A percentile compares a stretch with the other conserved stretches of the same genome.
phyloP scores from a whole-genome alignment of 2,888 invertebrate species.

The Lasioglossum zephyrum region DNA sequence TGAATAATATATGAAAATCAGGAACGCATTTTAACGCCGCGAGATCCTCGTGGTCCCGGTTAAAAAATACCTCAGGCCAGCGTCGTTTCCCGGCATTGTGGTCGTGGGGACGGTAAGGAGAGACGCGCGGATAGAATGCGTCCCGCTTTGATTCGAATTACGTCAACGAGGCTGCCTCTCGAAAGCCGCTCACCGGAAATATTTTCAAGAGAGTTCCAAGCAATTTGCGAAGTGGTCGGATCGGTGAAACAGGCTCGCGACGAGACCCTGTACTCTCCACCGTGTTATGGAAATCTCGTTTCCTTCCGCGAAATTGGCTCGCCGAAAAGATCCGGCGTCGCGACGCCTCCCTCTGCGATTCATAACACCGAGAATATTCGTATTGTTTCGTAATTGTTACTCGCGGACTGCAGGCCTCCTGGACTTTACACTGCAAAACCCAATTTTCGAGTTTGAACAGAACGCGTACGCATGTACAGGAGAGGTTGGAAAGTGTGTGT shows the following conservation, averaged over 20 bases:
- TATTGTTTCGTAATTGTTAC: not conserved
- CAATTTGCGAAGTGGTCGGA: slow-evolving; percentile 28
- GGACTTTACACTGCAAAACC: not conserved
- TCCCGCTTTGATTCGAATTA: slow-evolving; percentile 25
- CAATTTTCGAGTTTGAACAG: not conserved
- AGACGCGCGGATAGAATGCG: not conserved
- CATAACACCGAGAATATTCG: not conserved
- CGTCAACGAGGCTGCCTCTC: slow-evolving; percentile 6
- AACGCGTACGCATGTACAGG: not conserved
- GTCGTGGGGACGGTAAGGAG: not conserved
- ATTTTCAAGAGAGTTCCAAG: slow-evolving; percentile 15
- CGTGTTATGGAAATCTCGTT: slow-evolving; percentile 34
- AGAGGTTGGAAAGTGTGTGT: not conserved
- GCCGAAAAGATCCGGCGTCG: slow-evolving; percentile 2
- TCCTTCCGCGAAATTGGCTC: slow-evolving; percentile 19
- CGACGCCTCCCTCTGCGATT: not conserved
- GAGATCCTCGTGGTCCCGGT: not conserved
- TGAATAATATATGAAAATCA: slow-evolving; percentile 14
- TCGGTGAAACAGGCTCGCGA: slow-evolving; percentile 12
- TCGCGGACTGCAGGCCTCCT: not conserved
- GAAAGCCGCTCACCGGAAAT: slow-evolving; percentile 20
- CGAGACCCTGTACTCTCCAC: slow-evolving; percentile 13
- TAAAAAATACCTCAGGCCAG: not conserved
- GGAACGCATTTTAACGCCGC: not conserved
- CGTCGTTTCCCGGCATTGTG: not conserved